phyloP scores from a whole-genome alignment of 2,797 vertebrate genomes.

The Acipenser transmontanus region DNA sequence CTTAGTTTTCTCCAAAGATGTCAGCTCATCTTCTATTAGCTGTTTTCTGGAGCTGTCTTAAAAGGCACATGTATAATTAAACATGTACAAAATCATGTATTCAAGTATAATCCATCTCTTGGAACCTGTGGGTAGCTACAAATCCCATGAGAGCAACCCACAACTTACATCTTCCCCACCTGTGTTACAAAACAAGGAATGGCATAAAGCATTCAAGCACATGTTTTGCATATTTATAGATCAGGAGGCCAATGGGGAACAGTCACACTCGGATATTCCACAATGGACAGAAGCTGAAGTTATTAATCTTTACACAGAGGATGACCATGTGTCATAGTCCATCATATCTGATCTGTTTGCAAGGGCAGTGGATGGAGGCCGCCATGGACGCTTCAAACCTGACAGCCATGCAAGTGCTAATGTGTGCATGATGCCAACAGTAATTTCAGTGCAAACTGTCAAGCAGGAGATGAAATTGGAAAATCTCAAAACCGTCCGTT shows the following conservation, averaged over 20 bases:
- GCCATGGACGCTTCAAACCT: slow-evolving; percentile 15
- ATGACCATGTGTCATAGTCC: slow-evolving; percentile 45
- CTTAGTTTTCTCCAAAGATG: too few relatives aligned
- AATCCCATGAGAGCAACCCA: too few relatives aligned
- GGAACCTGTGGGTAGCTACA: too few relatives aligned
- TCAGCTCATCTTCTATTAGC: too few relatives aligned
- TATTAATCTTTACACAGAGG: slow-evolving; percentile 52
- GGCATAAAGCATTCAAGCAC: not conserved
- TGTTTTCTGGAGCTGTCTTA: too few relatives aligned
- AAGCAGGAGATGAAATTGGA: slow-evolving; percentile 19
- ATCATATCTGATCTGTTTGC: slow-evolving; percentile 52
- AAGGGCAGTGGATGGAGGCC: slow-evolving; percentile 3
- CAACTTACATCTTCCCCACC: not conserved
- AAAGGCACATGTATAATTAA: too few relatives aligned
- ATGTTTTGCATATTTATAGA: slow-evolving; percentile 4
- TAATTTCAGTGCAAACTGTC: slow-evolving; percentile 18
- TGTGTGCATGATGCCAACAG: slow-evolving; percentile 20
- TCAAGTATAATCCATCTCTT: too few relatives aligned
- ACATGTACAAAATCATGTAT: too few relatives aligned
- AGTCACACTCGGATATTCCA: slow-evolving; percentile 11
- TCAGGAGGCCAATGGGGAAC: slow-evolving; percentile 6
- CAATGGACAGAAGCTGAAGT: slow-evolving; percentile 21
- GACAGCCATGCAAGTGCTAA: slow-evolving; percentile 18
- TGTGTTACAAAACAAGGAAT: not conserved
- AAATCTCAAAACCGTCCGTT: slow-evolving; percentile 8